Evolutionary conservation across 2,888 invertebrate genomes (phyloP).

Genomic region (Hypolimnas misippus): DNA sequence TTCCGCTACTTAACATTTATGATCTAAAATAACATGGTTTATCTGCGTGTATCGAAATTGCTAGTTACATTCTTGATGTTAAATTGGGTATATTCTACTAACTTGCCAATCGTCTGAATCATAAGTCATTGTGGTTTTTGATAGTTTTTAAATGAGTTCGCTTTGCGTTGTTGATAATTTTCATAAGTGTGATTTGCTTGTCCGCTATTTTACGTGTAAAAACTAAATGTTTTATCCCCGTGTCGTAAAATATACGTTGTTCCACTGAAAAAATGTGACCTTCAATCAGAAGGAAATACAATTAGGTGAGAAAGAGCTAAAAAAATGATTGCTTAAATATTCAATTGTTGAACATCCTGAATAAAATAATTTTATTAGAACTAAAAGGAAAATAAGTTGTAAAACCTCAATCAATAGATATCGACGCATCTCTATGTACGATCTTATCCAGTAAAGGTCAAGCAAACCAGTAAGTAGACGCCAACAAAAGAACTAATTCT

Average conservation of each 20-base stretch:
- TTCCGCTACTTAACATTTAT: constrained; percentile 58
- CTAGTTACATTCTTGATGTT: constrained; percentile 13
- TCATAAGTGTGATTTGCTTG: not conserved
- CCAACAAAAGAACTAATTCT: constrained; percentile 55
- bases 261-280: no score
- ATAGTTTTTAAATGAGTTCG: not conserved
- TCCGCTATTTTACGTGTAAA: no score
- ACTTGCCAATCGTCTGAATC: not conserved
- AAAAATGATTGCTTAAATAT: no score
- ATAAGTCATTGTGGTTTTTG: not conserved
- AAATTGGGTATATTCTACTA: constrained; percentile 10
- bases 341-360: not conserved
- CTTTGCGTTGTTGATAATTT: not conserved
- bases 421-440: constrained; percentile 6
- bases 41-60: constrained; percentile 39
- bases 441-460: constrained; percentile 26
- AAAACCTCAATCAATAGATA: not conserved
- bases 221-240: no score
- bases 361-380: not conserved
- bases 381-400: not conserved
- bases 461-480: constrained; percentile 26
- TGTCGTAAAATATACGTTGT: no score
- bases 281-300: no score
- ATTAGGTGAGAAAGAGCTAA: no score
- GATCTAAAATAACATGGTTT: constrained; percentile 52